Evolutionary conservation across 2,113 vertebrate genomes (phyloP).

Genomic region (Oncorhynchus mykiss): DNA sequence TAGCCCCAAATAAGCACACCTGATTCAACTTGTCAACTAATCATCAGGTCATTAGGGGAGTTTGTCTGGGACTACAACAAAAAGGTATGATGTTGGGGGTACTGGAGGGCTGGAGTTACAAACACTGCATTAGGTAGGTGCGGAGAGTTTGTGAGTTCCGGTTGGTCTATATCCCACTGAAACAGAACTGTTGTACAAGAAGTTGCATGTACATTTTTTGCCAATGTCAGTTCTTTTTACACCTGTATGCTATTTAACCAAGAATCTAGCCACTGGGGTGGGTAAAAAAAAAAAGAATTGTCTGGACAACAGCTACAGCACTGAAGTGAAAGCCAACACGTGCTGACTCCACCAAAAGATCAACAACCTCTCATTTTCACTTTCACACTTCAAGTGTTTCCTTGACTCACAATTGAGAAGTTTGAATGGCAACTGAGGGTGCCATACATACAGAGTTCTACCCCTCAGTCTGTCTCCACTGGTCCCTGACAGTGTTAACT

Average conservation of each 20-base stretch:
- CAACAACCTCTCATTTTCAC: not conserved
- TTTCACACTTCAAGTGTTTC: not conserved
- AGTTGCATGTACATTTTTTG: not conserved
- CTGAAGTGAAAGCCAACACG: not conserved
- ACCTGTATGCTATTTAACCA: not conserved
- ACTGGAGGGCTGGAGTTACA: too few relatives aligned
- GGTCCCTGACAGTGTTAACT: slow-evolving; percentile 38
- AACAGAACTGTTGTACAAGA: not conserved
- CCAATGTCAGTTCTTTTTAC: not conserved
- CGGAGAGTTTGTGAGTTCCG: not conserved
- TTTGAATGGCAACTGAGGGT: slow-evolving; percentile 50
- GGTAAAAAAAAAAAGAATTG: not conserved
- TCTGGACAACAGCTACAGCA: not conserved
- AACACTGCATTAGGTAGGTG: too few relatives aligned
- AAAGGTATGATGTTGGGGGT: too few relatives aligned
- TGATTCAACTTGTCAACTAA: too few relatives aligned
- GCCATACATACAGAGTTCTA: slow-evolving; percentile 39
- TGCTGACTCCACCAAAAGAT: not conserved
- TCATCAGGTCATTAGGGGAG: too few relatives aligned
- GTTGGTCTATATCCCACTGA: not conserved
- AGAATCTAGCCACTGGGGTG: not conserved
- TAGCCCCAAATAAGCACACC: too few relatives aligned
- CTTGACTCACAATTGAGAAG: slow-evolving; percentile 16
- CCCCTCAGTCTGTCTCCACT: slow-evolving; percentile 16
- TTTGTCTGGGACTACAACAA: too few relatives aligned